Conservation (phyloP, 2,888 invertebrate species). For the Zeuzera pyrina region DNA sequence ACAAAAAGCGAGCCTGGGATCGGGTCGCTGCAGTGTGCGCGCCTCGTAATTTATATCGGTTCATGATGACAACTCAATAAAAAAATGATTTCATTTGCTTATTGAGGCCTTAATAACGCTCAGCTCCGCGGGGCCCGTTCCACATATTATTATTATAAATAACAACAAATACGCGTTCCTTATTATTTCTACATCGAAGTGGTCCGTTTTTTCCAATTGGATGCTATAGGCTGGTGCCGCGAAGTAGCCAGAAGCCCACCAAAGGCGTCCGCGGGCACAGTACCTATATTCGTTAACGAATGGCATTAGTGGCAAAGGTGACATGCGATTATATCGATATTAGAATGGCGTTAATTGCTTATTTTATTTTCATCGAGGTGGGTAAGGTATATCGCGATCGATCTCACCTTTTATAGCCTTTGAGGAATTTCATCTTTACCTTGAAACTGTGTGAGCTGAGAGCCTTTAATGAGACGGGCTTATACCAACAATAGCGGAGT, state of each 20-base stretch:
- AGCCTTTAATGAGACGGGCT: slow-evolving; percentile 28
- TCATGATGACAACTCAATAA: slow-evolving; percentile 71
- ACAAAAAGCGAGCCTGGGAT: slow-evolving; percentile 52
- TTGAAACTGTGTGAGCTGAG: slow-evolving; percentile 23
- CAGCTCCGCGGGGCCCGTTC: slow-evolving; percentile 38
- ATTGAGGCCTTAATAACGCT: slow-evolving; percentile 70
- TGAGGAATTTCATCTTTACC: slow-evolving; percentile 37
- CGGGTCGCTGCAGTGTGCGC: slow-evolving; percentile 40
- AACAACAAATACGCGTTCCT: slow-evolving; percentile 51
- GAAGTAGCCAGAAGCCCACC: slow-evolving; percentile 50
- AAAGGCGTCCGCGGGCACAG: slow-evolving; percentile 32
- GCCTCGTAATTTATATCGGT: slow-evolving; percentile 63
- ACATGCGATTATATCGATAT: slow-evolving; percentile 36
- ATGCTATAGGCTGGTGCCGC: slow-evolving; percentile 22
- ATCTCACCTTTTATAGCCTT: slow-evolving; percentile 31
- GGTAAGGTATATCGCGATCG: slow-evolving; percentile 30
- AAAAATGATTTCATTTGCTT: slow-evolving; percentile 73
- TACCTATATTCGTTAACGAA: slow-evolving; percentile 32
- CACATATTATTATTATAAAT: slow-evolving; percentile 58
- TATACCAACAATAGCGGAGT: slow-evolving; percentile 27
- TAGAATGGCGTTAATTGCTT: slow-evolving; percentile 35
- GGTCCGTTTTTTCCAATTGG: slow-evolving; percentile 29
- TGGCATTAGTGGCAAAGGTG: slow-evolving; percentile 31
- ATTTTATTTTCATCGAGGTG: slow-evolving; percentile 33
- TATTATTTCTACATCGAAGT: slow-evolving; percentile 43